Evolutionary conservation across 2,888 invertebrate species (phyloP).

Genomic region (Pheosia tremula): DNA sequence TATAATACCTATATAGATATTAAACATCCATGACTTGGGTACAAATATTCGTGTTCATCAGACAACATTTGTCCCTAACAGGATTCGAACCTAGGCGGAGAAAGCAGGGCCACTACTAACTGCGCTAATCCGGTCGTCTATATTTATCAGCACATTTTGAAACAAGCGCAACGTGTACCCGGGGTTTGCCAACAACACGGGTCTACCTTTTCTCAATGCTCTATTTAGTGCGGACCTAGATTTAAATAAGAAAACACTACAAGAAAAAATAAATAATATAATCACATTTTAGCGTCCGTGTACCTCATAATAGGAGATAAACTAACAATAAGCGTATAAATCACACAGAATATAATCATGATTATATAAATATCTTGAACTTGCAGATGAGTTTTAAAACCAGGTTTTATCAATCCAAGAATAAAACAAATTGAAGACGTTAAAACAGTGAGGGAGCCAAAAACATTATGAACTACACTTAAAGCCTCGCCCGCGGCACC

Average conservation of each 20-base stretch:
- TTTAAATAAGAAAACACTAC: background rate
- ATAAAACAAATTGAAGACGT: slow-evolving; percentile 50
- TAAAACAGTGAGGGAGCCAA: slow-evolving; percentile 38
- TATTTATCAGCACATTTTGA: too few species aligned
- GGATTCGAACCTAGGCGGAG: too few species aligned
- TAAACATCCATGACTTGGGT: too few species aligned
- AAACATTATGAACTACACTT: slow-evolving; percentile 12
- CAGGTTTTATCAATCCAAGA: slow-evolving; percentile 41
- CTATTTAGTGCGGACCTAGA: too few species aligned
- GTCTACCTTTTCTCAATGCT: too few species aligned
- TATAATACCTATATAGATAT: too few species aligned
- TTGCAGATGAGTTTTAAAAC: slow-evolving; percentile 42
- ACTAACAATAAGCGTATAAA: slow-evolving; percentile 44
- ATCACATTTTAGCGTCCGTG: background rate
- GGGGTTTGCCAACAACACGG: too few species aligned
- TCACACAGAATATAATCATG: slow-evolving; percentile 41
- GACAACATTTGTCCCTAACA: too few species aligned
- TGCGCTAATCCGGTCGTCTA: too few species aligned
- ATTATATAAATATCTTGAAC: slow-evolving; percentile 31
- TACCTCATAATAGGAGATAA: slow-evolving; percentile 28
- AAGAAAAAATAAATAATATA: background rate
- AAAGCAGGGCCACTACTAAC: too few species aligned
- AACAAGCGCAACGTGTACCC: too few species aligned
- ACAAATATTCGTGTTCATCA: too few species aligned
- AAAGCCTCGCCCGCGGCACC: slow-evolving; percentile 10